Conservation (phyloP, 2,797 vertebrate species). For the Enoplosus armatus region DNA sequence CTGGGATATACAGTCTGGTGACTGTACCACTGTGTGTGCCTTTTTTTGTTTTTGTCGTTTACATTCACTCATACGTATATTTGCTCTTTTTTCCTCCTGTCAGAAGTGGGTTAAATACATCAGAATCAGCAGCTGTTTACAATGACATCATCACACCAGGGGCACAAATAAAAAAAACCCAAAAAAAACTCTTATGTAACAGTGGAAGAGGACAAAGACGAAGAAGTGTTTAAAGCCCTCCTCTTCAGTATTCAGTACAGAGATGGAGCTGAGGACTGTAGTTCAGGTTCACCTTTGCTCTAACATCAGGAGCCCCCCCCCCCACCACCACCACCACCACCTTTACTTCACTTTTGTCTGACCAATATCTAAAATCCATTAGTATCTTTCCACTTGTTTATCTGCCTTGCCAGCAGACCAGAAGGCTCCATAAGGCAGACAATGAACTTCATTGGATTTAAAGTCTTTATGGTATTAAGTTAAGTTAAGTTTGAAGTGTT, state of each 20-base stretch:
- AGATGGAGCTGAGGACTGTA: constrained; percentile 39
- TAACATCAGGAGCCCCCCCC: constrained; percentile 18
- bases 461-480: constrained; percentile 60
- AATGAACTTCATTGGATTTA: constrained; percentile 51
- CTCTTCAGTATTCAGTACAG: constrained; percentile 56
- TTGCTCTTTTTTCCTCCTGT: neutral
- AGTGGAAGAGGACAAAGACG: neutral
- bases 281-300: constrained; percentile 53
- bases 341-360: constrained; percentile 27
- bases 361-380: constrained; percentile 56
- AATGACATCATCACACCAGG: neutral
- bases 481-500: constrained; percentile 52
- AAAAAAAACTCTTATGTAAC: constrained; percentile 8
- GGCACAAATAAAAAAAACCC: constrained; percentile 11
- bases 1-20: neutral
- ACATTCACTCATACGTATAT: neutral
- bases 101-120: neutral
- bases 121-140: neutral
- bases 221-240: constrained; percentile 34
- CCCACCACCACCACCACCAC: constrained; percentile 1
- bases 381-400: constrained; percentile 61
- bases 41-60: too few species aligned
- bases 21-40: neutral
- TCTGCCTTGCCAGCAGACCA: constrained; percentile 30
- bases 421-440: constrained; percentile 42